Evolutionary conservation across 2,113 vertebrate species (phyloP).

Genomic region (Ptilorrhoa leucosticta): DNA sequence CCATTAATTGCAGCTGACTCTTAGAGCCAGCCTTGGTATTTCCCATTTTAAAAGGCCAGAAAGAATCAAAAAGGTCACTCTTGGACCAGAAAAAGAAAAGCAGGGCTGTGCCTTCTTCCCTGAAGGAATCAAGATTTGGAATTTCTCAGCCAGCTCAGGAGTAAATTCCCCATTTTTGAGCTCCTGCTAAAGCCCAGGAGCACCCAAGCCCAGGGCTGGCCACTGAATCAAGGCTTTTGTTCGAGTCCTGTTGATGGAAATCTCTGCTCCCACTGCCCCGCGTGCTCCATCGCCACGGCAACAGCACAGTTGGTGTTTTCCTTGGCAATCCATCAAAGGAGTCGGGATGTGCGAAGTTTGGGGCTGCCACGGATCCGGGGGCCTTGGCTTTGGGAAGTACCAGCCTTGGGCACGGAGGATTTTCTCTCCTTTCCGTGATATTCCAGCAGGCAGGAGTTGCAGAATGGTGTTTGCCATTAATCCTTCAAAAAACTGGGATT

Average conservation of each 20-base stretch:
- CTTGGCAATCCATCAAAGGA: slow-evolving; percentile 80
- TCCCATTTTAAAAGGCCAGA: not conserved
- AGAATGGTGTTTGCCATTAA: rapidly evolving
- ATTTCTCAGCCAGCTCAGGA: not conserved
- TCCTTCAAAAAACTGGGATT: not conserved
- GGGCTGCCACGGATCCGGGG: not conserved
- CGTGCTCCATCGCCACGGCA: slow-evolving; percentile 70
- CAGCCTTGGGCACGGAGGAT: rapidly evolving
- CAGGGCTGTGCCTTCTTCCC: not conserved
- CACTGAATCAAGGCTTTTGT: slow-evolving; percentile 83
- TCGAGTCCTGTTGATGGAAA: slow-evolving; percentile 67
- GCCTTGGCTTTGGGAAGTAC: not conserved
- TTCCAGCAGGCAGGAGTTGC: not conserved
- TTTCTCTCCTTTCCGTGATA: not conserved
- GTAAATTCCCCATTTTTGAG: not conserved
- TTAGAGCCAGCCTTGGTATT: not conserved
- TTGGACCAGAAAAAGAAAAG: not conserved
- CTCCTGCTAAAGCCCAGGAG: slow-evolving; percentile 61
- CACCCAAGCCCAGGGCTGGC: slow-evolving; percentile 40
- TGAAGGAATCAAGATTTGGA: not conserved
- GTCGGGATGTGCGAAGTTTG: not conserved
- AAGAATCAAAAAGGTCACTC: not conserved
- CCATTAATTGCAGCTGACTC: not conserved
- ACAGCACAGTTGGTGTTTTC: slow-evolving; percentile 69
- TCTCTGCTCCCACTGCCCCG: slow-evolving; percentile 70